These are phyloP conservation scores for Neoascia interrupta DNA, from an alignment of 2,888 invertebrate genomes.

Conservation along the genomic window DNA sequence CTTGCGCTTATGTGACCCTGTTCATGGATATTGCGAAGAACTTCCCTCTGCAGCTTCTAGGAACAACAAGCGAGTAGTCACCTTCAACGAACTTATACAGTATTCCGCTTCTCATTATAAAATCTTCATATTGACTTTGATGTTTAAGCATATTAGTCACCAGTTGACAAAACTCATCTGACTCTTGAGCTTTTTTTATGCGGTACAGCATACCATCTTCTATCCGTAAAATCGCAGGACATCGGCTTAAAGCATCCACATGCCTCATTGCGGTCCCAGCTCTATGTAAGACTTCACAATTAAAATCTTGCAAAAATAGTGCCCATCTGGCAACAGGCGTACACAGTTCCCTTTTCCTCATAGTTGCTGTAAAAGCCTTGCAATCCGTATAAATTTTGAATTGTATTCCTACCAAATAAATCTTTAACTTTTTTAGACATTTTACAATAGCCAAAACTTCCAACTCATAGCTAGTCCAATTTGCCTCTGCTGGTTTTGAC, in stretches of 20 bases:
- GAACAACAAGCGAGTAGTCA: constrained; percentile 17
- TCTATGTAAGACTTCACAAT: background rate
- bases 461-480: constrained; percentile 62
- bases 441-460: background rate
- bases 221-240: background rate
- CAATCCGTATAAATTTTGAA: constrained; percentile 35
- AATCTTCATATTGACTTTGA: constrained; percentile 62
- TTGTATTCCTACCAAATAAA: constrained; percentile 55
- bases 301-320: background rate
- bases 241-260: background rate
- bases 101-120: background rate
- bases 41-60: constrained; percentile 21
- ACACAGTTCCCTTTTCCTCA: constrained; percentile 1
- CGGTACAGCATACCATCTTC: background rate
- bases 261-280: background rate
- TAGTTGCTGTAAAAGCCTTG: constrained; percentile 28
- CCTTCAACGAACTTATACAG: constrained; percentile 46
- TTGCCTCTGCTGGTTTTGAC: constrained; percentile 58
- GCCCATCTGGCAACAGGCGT: background rate
- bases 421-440: constrained; percentile 70
- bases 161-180: too few species aligned
- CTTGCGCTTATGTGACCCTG: constrained; percentile 70
- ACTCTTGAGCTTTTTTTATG: background rate
- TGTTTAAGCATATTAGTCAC: constrained; percentile 59
- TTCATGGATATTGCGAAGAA: constrained; percentile 2